Evolutionary conservation across 2,888 invertebrate species (phyloP), one percentile per base, ranked within the genome.

Genomic region (Ectobius pallidus): DNA sequence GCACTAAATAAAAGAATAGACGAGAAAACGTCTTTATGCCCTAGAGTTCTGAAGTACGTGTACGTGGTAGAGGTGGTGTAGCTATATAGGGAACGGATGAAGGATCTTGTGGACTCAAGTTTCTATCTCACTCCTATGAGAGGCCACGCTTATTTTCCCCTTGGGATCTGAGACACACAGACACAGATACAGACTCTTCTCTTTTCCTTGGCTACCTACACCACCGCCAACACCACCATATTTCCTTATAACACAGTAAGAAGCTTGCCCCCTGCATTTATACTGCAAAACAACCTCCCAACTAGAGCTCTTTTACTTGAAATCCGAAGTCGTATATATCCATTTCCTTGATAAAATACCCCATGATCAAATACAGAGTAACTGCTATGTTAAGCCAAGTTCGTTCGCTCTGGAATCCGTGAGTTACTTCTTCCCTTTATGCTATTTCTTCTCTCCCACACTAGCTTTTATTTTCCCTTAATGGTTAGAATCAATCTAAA

Each of bases 91-190:
- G 7, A 25, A 11, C 3, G 52, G 6, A 49, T n/a, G 49, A 49
- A 49, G 49, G 52, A 52, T 52, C 25, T 52, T 22, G 25, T 52
- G 52, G 52, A 52, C 25, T 52, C 25, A 18, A 49, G 52, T 52
- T 25, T 52, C 25, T 25, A 18, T 25, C 52, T 18, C 25, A 14
- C 7, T 52, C 9, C 52, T 9, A 11, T 9, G 25, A 14, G 4
- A 52, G 22, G 22, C 25, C 52, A 9, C 4, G 52, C 25, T 52
- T 52, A 52, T 22, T 52, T 52, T 52, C 6, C 52, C 25, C 52
- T 14, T 11, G 52, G 52, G 52, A 52, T 25, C 25, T 52, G 25
- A 25, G 16, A 52, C 25, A 22, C 22, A 25, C 11, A 52, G 11
- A 52, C 52, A 52, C 25, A 49, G n/a, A n/a, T n/a, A n/a, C n/a